Percentiles rank a stretch among this genome's conserved stretches.
phyloP scores from a whole-genome alignment of 2,888 invertebrate genomes.

The Tenthredo scrophulariae region DNA sequence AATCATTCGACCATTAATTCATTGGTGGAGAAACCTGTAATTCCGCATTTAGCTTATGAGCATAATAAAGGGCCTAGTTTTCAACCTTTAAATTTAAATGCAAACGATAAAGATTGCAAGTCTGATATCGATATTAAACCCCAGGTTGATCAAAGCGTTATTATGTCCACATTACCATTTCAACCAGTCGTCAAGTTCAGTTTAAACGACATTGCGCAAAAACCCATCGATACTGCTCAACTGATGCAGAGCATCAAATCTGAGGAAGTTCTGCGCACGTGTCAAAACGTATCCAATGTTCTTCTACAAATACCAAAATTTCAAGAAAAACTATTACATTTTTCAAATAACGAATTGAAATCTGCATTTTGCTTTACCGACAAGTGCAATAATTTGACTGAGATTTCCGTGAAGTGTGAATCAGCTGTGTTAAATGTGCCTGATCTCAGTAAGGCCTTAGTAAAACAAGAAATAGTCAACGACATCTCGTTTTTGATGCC shows the following conservation, averaged over 20 bases:
- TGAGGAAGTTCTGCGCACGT: constrained; percentile 73
- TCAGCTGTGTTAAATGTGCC: constrained; percentile 76
- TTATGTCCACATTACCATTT: constrained; percentile 67
- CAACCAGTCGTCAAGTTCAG: constrained; percentile 69
- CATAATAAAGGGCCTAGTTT: constrained; percentile 42
- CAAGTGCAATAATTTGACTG: constrained; percentile 74
- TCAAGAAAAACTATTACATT: constrained; percentile 74
- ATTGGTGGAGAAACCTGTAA: constrained; percentile 56
- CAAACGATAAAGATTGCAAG: constrained; percentile 50
- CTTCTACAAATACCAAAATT: constrained; percentile 75
- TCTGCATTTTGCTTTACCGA: constrained; percentile 70
- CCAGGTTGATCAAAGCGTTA: constrained; percentile 45
- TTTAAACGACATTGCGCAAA: constrained; percentile 67
- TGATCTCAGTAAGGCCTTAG: constrained; percentile 72
- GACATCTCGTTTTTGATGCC: constrained; percentile 64
- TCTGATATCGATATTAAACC: constrained; percentile 50
- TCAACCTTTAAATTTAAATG: constrained; percentile 40
- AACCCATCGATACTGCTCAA: constrained; percentile 67
- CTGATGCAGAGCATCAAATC: constrained; percentile 74
- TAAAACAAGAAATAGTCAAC: constrained; percentile 66
- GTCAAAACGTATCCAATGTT: constrained; percentile 75
- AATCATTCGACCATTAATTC: constrained; percentile 41
- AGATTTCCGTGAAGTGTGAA: constrained; percentile 70
- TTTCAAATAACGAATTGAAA: constrained; percentile 69
- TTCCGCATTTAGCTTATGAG: constrained; percentile 44